phyloP scores from a whole-genome alignment of 1,140 invertebrate species.

The Muscidifurax raptorellus region DNA sequence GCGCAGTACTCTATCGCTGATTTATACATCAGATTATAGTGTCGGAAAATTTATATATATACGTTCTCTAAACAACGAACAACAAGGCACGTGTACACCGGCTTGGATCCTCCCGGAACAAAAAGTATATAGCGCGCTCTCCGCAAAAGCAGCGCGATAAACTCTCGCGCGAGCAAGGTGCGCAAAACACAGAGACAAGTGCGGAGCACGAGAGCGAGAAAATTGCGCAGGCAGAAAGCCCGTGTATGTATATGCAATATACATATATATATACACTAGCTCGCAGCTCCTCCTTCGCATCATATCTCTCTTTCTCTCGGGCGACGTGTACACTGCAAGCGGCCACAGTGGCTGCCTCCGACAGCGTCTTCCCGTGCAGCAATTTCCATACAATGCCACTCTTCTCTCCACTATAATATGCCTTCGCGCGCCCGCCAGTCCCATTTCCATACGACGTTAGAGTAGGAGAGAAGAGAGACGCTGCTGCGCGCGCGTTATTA shows the following conservation, averaged over 20 bases:
- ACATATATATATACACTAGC: too few relatives aligned
- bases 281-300: neutral
- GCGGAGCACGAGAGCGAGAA: neutral
- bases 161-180: neutral
- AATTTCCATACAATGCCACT: slow-evolving; percentile 72
- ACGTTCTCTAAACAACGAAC: too few relatives aligned
- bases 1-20: too few relatives aligned
- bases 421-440: slow-evolving; percentile 45
- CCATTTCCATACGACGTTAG: slow-evolving; percentile 59
- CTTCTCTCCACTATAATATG: slow-evolving; percentile 37
- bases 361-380: slow-evolving; percentile 58
- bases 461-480: neutral
- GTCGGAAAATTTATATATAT: too few relatives aligned
- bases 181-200: slow-evolving; percentile 1
- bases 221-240: neutral
- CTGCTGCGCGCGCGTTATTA: slow-evolving; percentile 54
- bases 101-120: neutral
- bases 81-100: too few relatives aligned
- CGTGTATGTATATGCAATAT: neutral
- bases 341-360: slow-evolving; percentile 67
- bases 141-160: neutral
- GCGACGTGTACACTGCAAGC: neutral
- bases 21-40: too few relatives aligned
- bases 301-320: neutral
- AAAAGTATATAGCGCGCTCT: neutral